phyloP scores from a whole-genome alignment of 2,888 invertebrate species.

The Trissolcus brochymenae region DNA sequence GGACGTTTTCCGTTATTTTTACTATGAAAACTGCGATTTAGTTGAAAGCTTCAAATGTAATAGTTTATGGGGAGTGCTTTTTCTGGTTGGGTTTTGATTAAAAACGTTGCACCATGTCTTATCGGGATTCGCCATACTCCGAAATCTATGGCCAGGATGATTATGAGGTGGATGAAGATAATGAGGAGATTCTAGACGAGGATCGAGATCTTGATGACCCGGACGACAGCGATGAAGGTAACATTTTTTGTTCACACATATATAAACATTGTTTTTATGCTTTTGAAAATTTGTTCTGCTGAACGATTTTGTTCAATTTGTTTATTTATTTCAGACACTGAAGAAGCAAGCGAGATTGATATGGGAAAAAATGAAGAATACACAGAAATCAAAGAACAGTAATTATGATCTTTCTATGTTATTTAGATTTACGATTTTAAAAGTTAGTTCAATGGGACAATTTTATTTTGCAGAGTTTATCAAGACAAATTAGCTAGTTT shows the following conservation, averaged over 20 bases:
- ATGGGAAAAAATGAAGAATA: slow-evolving; percentile 88
- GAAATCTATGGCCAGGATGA: slow-evolving; percentile 82
- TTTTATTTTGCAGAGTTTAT: slow-evolving; percentile 82
- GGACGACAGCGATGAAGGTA: slow-evolving; percentile 81
- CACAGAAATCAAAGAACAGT: slow-evolving; percentile 92
- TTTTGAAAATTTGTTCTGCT: not conserved
- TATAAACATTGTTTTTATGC: slow-evolving; percentile 1
- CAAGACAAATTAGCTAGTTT: slow-evolving; percentile 92
- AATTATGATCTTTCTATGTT: slow-evolving; percentile 69
- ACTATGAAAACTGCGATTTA: too few species aligned
- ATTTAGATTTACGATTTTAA: too few species aligned
- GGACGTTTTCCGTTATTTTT: too few species aligned
- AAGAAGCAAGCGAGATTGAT: slow-evolving; percentile 98
- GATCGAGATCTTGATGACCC: slow-evolving; percentile 82
- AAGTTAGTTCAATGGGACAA: too few species aligned
- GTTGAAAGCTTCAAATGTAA: too few species aligned
- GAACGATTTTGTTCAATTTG: not conserved
- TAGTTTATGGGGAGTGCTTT: not conserved
- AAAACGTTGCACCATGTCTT: slow-evolving; percentile 63
- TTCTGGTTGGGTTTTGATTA: slow-evolving; percentile 1
- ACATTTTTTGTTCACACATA: not conserved
- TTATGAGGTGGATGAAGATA: slow-evolving; percentile 85
- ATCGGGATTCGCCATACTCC: slow-evolving; percentile 83
- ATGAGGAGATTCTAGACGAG: slow-evolving; percentile 84
- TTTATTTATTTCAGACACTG: slow-evolving; percentile 83